phyloP scores from a whole-genome alignment of 2,888 invertebrate genomes.

The Ornithoptera priamus region DNA sequence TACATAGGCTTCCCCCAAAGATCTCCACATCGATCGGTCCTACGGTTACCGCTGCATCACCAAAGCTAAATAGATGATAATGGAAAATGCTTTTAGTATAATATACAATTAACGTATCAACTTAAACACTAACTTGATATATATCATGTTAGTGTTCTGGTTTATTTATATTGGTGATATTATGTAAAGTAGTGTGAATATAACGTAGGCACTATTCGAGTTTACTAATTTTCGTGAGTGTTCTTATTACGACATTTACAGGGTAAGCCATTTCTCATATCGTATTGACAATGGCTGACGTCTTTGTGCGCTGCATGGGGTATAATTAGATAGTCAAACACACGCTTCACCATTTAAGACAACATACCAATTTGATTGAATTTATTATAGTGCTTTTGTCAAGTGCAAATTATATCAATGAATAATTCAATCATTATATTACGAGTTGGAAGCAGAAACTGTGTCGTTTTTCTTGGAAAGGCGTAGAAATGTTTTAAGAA shows the following conservation, averaged over 20 bases:
- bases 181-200: neutral
- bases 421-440: slow-evolving; percentile 8
- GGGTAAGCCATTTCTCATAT: slow-evolving; percentile 9
- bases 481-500: too few species aligned
- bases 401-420: slow-evolving; percentile 13
- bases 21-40: too few species aligned
- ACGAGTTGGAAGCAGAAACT: neutral
- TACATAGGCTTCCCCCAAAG: too few species aligned
- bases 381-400: slow-evolving; percentile 25
- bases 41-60: too few species aligned
- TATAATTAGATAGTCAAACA: slow-evolving; percentile 54
- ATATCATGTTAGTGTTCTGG: too few species aligned
- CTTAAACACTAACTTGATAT: too few species aligned
- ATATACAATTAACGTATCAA: too few species aligned
- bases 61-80: too few species aligned
- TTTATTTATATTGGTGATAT: too few species aligned
- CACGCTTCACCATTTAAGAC: slow-evolving; percentile 35
- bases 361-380: slow-evolving; percentile 26
- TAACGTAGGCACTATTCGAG: neutral
- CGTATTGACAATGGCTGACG: slow-evolving; percentile 37
- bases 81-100: too few species aligned
- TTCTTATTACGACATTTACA: neutral
- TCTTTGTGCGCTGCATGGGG: slow-evolving; percentile 46
- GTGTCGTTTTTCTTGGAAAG: too few species aligned
- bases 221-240: neutral